Evolutionary conservation across 2,113 vertebrate species (phyloP).

Genomic region (Seriola quinqueradiata): DNA sequence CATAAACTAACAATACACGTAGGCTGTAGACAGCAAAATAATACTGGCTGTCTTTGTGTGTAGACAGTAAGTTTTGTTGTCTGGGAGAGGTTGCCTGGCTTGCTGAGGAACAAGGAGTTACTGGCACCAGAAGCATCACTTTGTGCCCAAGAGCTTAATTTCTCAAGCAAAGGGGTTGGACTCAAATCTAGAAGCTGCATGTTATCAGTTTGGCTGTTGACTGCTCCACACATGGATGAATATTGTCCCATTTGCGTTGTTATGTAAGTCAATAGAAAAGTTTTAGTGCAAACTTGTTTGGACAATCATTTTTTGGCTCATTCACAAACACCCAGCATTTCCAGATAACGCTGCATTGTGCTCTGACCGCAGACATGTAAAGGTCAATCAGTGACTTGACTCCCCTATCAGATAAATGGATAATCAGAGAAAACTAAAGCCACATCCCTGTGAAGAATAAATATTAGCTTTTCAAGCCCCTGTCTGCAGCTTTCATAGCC

Average conservation of each 20-base stretch:
- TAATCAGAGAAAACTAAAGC: background rate
- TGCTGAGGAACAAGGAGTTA: background rate
- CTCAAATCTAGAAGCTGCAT: slow-evolving; percentile 14
- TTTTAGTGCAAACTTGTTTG: slow-evolving; percentile 9
- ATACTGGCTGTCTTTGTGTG: background rate
- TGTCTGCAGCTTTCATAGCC: slow-evolving; percentile 7
- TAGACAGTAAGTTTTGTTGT: background rate
- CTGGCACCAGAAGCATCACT: background rate
- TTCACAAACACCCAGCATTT: slow-evolving; percentile 15
- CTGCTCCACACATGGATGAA: background rate
- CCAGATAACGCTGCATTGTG: slow-evolving; percentile 35
- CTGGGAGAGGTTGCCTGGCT: background rate
- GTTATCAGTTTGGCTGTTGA: background rate
- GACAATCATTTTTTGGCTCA: background rate
- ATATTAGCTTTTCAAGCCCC: slow-evolving; percentile 13
- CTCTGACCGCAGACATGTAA: slow-evolving; percentile 13
- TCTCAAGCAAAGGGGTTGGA: background rate
- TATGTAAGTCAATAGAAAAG: background rate
- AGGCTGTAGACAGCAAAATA: background rate
- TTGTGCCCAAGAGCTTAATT: background rate
- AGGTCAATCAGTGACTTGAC: slow-evolving; percentile 22
- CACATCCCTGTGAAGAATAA: slow-evolving; percentile 5
- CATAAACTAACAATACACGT: background rate
- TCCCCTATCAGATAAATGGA: slow-evolving; percentile 3
- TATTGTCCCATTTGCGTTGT: background rate